Evolutionary conservation across 2,113 vertebrate species (phyloP).

Genomic region (Taxidea taxus): DNA sequence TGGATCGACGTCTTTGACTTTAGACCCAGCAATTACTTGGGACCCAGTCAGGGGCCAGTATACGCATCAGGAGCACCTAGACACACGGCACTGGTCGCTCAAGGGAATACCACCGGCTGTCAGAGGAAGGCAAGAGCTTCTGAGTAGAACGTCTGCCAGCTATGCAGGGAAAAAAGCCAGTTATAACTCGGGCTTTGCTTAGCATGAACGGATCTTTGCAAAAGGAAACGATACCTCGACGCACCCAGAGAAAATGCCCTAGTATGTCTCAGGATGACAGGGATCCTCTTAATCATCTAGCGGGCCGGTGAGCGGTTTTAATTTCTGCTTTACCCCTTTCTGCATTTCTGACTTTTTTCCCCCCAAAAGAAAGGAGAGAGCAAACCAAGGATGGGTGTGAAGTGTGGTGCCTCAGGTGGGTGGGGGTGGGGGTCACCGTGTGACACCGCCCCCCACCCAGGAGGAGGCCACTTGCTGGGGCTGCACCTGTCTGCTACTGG

Average conservation of each 20-base stretch:
- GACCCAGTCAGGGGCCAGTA: not conserved
- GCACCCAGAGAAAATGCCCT: not conserved
- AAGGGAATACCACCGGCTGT: rapidly evolving
- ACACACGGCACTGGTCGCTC: not conserved
- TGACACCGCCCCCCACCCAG: not conserved
- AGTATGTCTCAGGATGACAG: rapidly evolving
- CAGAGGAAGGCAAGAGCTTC: rapidly evolving
- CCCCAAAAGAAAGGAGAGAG: not conserved
- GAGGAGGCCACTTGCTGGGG: not conserved
- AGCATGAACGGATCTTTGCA: not conserved
- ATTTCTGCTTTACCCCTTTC: not conserved
- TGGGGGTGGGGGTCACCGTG: rapidly evolving
- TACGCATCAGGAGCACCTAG: not conserved
- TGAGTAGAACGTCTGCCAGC: not conserved
- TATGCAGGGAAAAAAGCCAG: not conserved
- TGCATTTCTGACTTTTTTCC: not conserved
- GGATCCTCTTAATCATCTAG: not conserved
- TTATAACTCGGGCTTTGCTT: no score
- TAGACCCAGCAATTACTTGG: not conserved
- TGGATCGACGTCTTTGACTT: not conserved
- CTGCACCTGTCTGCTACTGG: rapidly evolving
- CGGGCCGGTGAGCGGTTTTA: not conserved
- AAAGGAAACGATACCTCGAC: not conserved
- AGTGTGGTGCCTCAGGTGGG: rapidly evolving
- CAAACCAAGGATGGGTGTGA: not conserved